Evolutionary conservation across 2,888 invertebrate genomes (phyloP), one percentile per base, ranked within the genome.

Genomic region (Philonicus albiceps): DNA sequence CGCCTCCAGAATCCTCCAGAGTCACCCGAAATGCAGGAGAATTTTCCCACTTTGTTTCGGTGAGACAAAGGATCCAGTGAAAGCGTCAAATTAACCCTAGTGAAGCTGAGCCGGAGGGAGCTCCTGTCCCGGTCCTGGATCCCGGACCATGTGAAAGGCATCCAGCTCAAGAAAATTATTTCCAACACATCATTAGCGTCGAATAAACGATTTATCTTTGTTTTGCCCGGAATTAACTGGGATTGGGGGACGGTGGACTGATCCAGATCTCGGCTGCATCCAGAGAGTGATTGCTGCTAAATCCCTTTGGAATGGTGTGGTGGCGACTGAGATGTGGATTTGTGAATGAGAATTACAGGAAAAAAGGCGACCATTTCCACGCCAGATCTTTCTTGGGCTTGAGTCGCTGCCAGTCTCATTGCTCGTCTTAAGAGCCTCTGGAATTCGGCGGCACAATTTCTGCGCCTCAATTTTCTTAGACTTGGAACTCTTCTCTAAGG

Each of bases 141-240:
- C 27, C 22, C 40, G 49, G 13, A 43, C 27, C 30, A 74, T 73
- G 40, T 81, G 34, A 75, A 87, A 78, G 43, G 72, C 78, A 64
- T 1, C 49, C 49, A 49, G 85, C 85, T 72, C 85, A 86, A 81
- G 81, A 76, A 85, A 85, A 85, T 85, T 85, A 87, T 85, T 80
- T 74, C 80, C 81, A 85, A 80, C 87, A 87, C 87, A 80, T 87
- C 87, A 87, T 87, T 87, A 87, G 85, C 80, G 85, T 87, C 30
- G 85, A 83, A 83, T 86, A 74, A 85, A 76, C 74, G 43, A 81
- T 85, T 85, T 76, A 85, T 87, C 53, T 34, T 85, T 75, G 40
- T 80, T 83, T 83, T 73, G 22, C 22, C 31, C 64, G 43, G 40
- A 76, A 53, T 76, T 75, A 74, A 43, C 37, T 53, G 74, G 53